A percentile compares a stretch with the other conserved stretches of the same genome.
These are phyloP conservation scores for Tokudaia tokunoshimensis DNA, from an alignment of 2,797 vertebrate genomes.

Conservation along the genomic window DNA sequence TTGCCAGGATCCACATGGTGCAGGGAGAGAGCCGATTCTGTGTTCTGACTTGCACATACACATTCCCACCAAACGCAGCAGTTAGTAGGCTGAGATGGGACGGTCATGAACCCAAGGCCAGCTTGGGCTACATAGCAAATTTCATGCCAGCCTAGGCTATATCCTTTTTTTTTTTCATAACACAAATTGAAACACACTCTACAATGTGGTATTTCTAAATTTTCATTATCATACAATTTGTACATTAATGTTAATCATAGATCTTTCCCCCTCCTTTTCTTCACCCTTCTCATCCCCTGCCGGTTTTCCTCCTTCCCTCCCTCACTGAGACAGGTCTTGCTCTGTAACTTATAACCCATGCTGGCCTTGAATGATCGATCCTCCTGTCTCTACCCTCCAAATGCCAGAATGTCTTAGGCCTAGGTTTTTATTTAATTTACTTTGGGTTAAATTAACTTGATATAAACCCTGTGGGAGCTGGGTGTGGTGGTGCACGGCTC, in stretches of 20 bases:
- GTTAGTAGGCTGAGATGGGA: neutral
- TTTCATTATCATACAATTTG: neutral
- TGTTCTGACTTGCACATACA: neutral
- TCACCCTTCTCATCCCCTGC: neutral
- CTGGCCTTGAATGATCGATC: neutral
- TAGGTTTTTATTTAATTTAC: constrained; percentile 43
- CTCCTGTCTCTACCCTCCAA: neutral
- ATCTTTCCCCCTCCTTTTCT: neutral
- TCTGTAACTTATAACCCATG: neutral
- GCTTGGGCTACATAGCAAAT: neutral
- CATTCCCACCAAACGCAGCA: neutral
- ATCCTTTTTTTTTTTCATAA: neutral
- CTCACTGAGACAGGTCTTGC: neutral
- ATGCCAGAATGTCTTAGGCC: neutral
- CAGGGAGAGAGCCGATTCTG: too few relatives aligned
- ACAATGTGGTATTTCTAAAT: neutral
- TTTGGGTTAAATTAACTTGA: neutral
- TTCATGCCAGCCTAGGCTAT: neutral
- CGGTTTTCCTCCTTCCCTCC: neutral
- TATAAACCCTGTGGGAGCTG: neutral
- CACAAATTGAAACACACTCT: neutral
- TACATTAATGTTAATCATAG: neutral
- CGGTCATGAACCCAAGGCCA: neutral
- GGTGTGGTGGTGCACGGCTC: neutral
- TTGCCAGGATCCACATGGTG: neutral